Evolutionary conservation across 2,888 invertebrate genomes (phyloP), one percentile per base, ranked within the genome.

Genomic region (Ernsta delagoae): DNA sequence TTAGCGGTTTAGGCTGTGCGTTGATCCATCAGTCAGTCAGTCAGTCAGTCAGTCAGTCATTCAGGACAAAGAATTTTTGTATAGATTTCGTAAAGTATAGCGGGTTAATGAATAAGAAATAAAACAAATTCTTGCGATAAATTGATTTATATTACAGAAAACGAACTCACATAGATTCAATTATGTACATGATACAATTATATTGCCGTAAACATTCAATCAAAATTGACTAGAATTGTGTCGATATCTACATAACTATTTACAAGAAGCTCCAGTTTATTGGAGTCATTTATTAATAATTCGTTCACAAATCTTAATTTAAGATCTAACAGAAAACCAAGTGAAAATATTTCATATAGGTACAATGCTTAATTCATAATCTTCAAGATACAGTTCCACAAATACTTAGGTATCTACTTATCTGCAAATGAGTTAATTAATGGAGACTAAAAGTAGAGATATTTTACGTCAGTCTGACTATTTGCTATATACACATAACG

Each of bases 141-240:
- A 88, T 87, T 87, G 77, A 84, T 86, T 83, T 89, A 87, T 89
- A 87, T 87, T 87, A 89, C 83, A 86, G 77, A 77, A 85, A 87
- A 84, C 84, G 84, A 81, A 84, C 75, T 83, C 86, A 89, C 85
- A 89, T 86, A 84, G 78, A 86, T 83, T 81, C 78, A 80, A 82
- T 24, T 85, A 88, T 89, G 81, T 89, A 92, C 87, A 89, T 62
- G 80, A 78, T 91, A 89, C 89, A 90, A 89, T 91, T 80, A 90
- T 48, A 48, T 48, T 91, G 92, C 92, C 90, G 85, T 89, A 88
- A 90, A 91, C 88, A 88, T 88, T 87, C 77, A 90, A 87, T 89
- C 87, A 86, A 92, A 92, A 92, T 92, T 92, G 91, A 92, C 92
- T 92, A 92, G 85, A 85, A 78, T 83, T 86, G 83, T 83, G 83